phyloP scores from a whole-genome alignment of 2,797 vertebrate species.

The Hemibagrus guttatus region DNA sequence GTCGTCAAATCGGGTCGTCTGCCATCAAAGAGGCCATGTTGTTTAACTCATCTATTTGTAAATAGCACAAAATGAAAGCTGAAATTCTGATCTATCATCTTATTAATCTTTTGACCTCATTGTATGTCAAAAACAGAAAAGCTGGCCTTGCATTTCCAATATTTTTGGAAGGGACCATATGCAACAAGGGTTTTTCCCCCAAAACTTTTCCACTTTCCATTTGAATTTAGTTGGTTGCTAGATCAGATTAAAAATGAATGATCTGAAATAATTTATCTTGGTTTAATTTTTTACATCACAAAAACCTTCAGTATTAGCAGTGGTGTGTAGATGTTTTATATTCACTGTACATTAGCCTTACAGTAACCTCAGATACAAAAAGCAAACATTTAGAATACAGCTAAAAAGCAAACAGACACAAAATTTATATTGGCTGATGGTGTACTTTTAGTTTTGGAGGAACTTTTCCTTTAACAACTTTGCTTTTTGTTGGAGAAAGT shows the following conservation, averaged over 20 bases:
- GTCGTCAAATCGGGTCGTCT: neutral
- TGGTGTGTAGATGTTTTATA: neutral
- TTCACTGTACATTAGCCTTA: neutral
- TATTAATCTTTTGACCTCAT: neutral
- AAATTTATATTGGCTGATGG: neutral
- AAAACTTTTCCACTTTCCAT: neutral
- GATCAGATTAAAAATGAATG: neutral
- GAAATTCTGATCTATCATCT: neutral
- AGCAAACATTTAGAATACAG: neutral
- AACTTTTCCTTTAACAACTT: constrained; percentile 10
- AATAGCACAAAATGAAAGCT: neutral
- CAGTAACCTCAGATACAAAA: too few relatives aligned
- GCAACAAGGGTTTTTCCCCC: neutral
- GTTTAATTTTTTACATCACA: neutral
- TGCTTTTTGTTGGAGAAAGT: neutral
- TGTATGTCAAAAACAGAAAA: neutral
- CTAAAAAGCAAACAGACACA: neutral
- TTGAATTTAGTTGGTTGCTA: neutral
- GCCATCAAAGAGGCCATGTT: neutral
- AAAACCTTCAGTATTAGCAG: neutral
- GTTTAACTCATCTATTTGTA: neutral
- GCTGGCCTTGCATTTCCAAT: neutral
- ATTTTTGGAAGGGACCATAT: neutral
- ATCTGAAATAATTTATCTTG: neutral
- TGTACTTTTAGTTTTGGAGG: neutral